Base-by-base conservation (phyloP, 2,888 invertebrate genomes). In the Petrophora chlorosata region DNA sequence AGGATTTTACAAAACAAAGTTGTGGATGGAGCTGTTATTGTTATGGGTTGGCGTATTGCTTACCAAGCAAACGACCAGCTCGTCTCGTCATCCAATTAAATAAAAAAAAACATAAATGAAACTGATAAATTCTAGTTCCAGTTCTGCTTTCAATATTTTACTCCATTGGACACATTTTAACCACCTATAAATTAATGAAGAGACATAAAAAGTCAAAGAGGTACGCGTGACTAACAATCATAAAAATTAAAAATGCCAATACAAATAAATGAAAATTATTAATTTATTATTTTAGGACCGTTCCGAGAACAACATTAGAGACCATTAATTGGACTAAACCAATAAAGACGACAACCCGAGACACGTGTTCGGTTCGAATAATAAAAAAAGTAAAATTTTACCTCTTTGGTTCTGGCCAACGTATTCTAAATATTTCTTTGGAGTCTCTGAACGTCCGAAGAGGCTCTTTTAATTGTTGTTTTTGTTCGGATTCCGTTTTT, bases 401-500 rank as follows among this genome's bases (percentile, higher is more conserved):
- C 29, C 63, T n/a, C n/a, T n/a, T n/a, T n/a, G n/a, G n/a, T n/a
- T 65, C 53, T 64, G 61, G 59, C 22, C 62, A 60, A 66, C 80
- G 81, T 81, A 89, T 89, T 86, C 80, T 83, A 86, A 89, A 87
- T 85, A 88, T 90, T 87, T 85, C 86, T 84, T 82, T 79, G 76
- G 79, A 59, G 87, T 85, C 86, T 84, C 81, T 79, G 76, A 79
- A 59, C 76, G 68, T 73, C 76, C 80, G 49, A 66, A 59, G 68
- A 63, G 73, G 76, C 71, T 77, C 72, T 86, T 89, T n/a, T 90
- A 90, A 90, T 90, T 90, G 88, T 89, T 82, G 88, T 89, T 89
- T 89, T 90, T 90, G 82, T 86, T 76, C 82, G 85, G 76, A 87
- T 88, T 86, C 87, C 82, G 78, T 87, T 89, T 89, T 90, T 89